Percentiles rank a stretch among this genome's conserved stretches.
phyloP scores from a whole-genome alignment of 53 echinoderm and acorn worm species.

The Henricia sp. region DNA sequence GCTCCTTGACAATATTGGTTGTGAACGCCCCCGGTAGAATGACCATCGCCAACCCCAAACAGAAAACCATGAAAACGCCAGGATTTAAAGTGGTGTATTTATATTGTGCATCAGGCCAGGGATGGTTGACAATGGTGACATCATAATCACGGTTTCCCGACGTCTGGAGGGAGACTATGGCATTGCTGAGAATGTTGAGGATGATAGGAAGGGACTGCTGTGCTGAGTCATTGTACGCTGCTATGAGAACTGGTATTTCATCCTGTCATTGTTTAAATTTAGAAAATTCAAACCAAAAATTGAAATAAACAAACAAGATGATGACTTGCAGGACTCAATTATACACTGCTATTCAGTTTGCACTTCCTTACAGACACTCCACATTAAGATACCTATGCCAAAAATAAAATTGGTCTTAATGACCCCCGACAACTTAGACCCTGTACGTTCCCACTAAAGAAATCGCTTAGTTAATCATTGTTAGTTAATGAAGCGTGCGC shows the following conservation, averaged over 20 bases:
- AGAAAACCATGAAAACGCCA: slow-evolving; percentile 59
- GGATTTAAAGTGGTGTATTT: slow-evolving; percentile 12
- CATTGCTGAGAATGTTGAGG: slow-evolving; percentile 53
- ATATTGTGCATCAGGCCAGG: neutral
- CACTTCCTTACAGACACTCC: too few relatives aligned
- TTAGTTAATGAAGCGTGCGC: too few relatives aligned
- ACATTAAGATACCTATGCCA: too few relatives aligned
- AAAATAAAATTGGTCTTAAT: too few relatives aligned
- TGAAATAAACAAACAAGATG: too few relatives aligned
- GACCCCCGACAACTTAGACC: too few relatives aligned
- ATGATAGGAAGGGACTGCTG: slow-evolving; percentile 65
- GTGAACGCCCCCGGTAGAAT: slow-evolving; percentile 54
- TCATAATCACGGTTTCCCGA: neutral
- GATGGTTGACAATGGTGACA: slow-evolving; percentile 55
- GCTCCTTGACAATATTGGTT: slow-evolving; percentile 59
- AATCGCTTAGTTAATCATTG: too few relatives aligned
- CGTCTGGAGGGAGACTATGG: neutral
- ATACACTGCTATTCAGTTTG: too few relatives aligned
- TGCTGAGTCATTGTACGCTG: slow-evolving; percentile 73
- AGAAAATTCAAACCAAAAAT: too few relatives aligned
- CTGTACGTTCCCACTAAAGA: too few relatives aligned
- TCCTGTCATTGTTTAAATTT: too few relatives aligned
- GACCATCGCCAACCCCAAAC: slow-evolving; percentile 30
- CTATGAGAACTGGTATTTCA: slow-evolving; percentile 21
- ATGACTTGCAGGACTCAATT: too few relatives aligned